Evolutionary conservation across 2,888 invertebrate species (phyloP).

Genomic region (Eupithecia subumbrata): DNA sequence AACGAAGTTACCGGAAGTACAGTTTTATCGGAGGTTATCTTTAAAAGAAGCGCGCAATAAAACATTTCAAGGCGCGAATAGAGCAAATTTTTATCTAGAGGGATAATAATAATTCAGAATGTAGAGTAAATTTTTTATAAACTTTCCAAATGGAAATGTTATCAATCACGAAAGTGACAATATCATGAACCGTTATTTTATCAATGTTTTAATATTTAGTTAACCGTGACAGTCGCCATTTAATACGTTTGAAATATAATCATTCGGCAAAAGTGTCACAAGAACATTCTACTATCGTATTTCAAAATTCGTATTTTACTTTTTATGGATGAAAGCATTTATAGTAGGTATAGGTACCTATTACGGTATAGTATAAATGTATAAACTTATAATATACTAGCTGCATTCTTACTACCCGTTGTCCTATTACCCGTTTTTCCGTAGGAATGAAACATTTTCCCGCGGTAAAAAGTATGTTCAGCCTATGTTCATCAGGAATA

Average conservation of each 20-base stretch:
- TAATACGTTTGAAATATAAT: slow-evolving; percentile 35
- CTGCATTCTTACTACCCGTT: too few species aligned
- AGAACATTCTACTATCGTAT: slow-evolving; percentile 35
- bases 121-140: not conserved
- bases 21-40: not conserved
- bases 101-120: not conserved
- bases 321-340: not conserved
- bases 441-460: too few species aligned
- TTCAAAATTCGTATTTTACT: slow-evolving; percentile 31
- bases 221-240: slow-evolving; percentile 14
- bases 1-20: not conserved
- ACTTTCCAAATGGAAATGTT: slow-evolving; percentile 4
- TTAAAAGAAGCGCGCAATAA: not conserved
- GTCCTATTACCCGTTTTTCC: too few species aligned
- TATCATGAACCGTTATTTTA: slow-evolving; percentile 8
- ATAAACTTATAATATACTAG: not conserved
- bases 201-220: slow-evolving; percentile 11
- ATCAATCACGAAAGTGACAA: not conserved
- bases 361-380: not conserved
- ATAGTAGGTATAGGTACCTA: too few species aligned
- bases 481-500: too few species aligned
- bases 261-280: slow-evolving; percentile 33
- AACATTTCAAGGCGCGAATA: not conserved
- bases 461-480: too few species aligned
- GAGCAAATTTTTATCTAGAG: not conserved